Evolutionary conservation across 2,888 invertebrate genomes (phyloP).

Genomic region (Cactoblastis cactorum): DNA sequence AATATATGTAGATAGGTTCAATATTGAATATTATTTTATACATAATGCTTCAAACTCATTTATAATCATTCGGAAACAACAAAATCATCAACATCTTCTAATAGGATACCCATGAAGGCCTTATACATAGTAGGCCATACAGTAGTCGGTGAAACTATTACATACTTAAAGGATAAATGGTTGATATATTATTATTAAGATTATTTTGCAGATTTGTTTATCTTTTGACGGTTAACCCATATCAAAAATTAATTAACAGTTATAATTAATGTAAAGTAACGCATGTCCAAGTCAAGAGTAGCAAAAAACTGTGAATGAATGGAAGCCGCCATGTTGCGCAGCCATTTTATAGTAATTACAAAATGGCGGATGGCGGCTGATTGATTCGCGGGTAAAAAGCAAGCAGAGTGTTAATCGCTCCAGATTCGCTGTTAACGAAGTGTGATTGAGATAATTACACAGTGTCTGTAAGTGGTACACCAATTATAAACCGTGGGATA

Average conservation of each 20-base stretch:
- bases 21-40: too few relatives aligned
- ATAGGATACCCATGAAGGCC: too few relatives aligned
- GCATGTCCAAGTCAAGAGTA: background rate
- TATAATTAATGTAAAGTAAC: slow-evolving; percentile 1
- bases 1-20: too few relatives aligned
- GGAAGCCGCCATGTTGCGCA: slow-evolving; percentile 51
- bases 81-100: too few relatives aligned
- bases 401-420: slow-evolving; percentile 59
- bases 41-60: too few relatives aligned
- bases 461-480: slow-evolving; percentile 32
- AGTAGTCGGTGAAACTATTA: too few relatives aligned
- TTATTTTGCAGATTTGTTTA: too few relatives aligned
- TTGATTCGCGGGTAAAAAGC: slow-evolving; percentile 60
- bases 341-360: slow-evolving; percentile 64
- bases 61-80: too few relatives aligned
- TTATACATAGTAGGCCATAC: too few relatives aligned
- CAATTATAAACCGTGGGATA: slow-evolving; percentile 37
- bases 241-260: background rate
- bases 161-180: too few relatives aligned
- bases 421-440: slow-evolving; percentile 66
- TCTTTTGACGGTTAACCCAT: background rate
- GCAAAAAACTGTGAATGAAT: slow-evolving; percentile 52
- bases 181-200: too few relatives aligned
- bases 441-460: slow-evolving; percentile 62
- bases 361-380: slow-evolving; percentile 55